Conservation (phyloP, 1,140 invertebrate species). For the Nasonia longicornis region DNA sequence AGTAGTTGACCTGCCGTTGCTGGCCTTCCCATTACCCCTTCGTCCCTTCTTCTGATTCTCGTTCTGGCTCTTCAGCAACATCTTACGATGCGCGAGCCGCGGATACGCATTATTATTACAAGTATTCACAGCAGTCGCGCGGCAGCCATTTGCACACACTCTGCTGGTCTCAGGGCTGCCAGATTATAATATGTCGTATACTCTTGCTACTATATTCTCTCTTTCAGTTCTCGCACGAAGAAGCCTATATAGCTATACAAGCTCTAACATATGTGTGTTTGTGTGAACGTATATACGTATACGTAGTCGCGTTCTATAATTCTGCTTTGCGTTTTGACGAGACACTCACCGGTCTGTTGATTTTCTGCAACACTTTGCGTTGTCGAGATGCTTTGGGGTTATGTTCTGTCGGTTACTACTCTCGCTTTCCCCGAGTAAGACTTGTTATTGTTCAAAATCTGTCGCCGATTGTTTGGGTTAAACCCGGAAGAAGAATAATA, state of each 20-base stretch:
- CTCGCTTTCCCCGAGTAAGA: neutral
- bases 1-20: constrained; percentile 1
- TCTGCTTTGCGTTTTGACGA: neutral
- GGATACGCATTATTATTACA: constrained; percentile 65
- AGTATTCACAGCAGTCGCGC: constrained; percentile 47
- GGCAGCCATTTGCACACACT: constrained; percentile 65
- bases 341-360: neutral
- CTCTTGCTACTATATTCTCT: neutral
- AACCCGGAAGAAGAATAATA: constrained; percentile 33
- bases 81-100: constrained; percentile 54
- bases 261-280: neutral
- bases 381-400: neutral
- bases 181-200: constrained; percentile 27
- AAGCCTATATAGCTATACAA: neutral
- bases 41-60: constrained; percentile 57
- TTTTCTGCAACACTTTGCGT: neutral
- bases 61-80: constrained; percentile 63
- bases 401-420: neutral
- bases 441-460: constrained; percentile 9
- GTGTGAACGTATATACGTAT: neutral
- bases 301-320: neutral
- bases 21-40: constrained; percentile 63
- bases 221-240: neutral
- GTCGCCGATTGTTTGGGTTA: neutral
- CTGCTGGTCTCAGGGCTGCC: neutral